Evolutionary conservation across 2,888 invertebrate genomes (phyloP).

Genomic region (Protodeltote pygarga): DNA sequence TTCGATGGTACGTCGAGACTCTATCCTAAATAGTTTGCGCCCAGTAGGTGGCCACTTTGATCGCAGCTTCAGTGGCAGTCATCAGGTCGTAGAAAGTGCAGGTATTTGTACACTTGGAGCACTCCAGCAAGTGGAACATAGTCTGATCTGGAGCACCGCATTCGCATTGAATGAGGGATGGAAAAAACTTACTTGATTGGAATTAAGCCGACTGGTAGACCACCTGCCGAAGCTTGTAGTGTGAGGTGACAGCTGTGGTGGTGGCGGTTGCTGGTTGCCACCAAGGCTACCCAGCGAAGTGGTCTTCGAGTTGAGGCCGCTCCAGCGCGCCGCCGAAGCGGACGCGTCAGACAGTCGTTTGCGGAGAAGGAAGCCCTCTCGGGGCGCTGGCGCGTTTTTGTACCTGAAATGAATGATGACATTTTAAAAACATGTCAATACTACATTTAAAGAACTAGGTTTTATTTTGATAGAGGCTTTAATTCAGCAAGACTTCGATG

Average conservation of each 20-base stretch:
- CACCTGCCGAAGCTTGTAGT: slow-evolving; percentile 88
- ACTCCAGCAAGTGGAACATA: too few relatives aligned
- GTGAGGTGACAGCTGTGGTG: slow-evolving; percentile 81
- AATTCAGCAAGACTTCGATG: too few relatives aligned
- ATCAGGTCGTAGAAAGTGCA: too few relatives aligned
- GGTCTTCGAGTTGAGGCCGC: slow-evolving; percentile 93
- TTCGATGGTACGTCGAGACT: too few relatives aligned
- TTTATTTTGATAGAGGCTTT: too few relatives aligned
- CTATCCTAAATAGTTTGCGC: too few relatives aligned
- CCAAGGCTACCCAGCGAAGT: slow-evolving; percentile 94
- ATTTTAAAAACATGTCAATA: not conserved
- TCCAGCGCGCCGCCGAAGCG: slow-evolving; percentile 86
- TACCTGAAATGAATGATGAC: slow-evolving; percentile 67
- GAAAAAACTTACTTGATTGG: slow-evolving; percentile 82
- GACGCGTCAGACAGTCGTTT: slow-evolving; percentile 91
- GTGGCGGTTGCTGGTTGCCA: slow-evolving; percentile 87
- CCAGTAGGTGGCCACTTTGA: too few relatives aligned
- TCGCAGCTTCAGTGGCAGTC: too few relatives aligned
- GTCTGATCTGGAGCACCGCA: too few relatives aligned
- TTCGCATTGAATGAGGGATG: too few relatives aligned
- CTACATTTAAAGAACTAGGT: too few relatives aligned
- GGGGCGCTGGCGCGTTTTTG: slow-evolving; percentile 90
- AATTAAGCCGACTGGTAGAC: slow-evolving; percentile 92
- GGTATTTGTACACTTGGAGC: too few relatives aligned
- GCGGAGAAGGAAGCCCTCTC: slow-evolving; percentile 93